Evolutionary conservation across 1,140 invertebrate genomes (phyloP), one percentile per base, ranked within the genome.

Genomic region (Asbolus verrucosus): DNA sequence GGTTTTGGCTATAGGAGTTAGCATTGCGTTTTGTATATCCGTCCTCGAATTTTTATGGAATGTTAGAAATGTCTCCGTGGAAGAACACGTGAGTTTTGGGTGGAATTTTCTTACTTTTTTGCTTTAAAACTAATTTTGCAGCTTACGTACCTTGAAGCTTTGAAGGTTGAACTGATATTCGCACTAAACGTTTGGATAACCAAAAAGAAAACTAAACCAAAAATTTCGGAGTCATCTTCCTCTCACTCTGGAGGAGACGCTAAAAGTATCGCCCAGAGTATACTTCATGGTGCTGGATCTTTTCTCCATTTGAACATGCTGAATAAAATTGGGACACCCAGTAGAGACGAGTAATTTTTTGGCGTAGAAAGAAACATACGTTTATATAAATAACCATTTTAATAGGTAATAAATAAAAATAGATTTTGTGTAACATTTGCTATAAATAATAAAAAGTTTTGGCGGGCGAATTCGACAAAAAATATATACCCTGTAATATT

Each of bases 1-100:
- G 0, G 93, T 97, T 0, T 81, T 98, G 0, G 86, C 90, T 1
- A 84, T 87, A 15, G 93, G 93, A 0, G 88, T 90, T 27, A 76
- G 82, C 0, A 82, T 89, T 11, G 88, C 91, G 0, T 85, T 89
- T 30, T 71, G 89, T 2, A 84, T 94, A 65, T 89, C 88, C 0
- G 82, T 92, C 4, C 81, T 89, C 1, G 94, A 96, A 81, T 95
- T 95, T 76, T 77, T 94, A 0, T 92, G 92, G 89, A 92, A 95
- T 76, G 87, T 93, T 6, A 83, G 89, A 71, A 88, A 92, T 77
- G 86, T 94, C 14, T 90, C 92, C 0, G 84, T 92, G 1, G 88
- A 91, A 73, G 90, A 94, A 82, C 90, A 90, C 82, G 91, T 91
- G 82, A 71, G 72, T 60, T 31, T 39, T 11, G 16, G 6, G 1